A percentile compares a stretch with the other conserved stretches of the same genome.
These are phyloP conservation scores for Diachrysia chrysitis DNA, from an alignment of 2,888 invertebrate species.

Conservation along the genomic window DNA sequence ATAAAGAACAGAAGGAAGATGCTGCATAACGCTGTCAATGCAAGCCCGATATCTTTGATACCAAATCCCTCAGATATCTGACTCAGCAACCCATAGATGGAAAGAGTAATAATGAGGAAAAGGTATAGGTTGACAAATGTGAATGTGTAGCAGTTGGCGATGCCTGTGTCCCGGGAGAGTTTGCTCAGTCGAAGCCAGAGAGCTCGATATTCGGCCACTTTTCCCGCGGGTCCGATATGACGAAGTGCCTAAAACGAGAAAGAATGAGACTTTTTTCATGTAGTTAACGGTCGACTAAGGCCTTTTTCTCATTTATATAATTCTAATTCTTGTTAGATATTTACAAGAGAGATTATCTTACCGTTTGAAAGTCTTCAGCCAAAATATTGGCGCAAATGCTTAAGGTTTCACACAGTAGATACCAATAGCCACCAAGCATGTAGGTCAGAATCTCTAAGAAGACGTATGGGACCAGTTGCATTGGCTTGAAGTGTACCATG, in stretches of 20 bases:
- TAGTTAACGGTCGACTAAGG: not conserved
- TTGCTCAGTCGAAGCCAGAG: constrained; percentile 92
- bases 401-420: constrained; percentile 90
- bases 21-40: constrained; percentile 91
- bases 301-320: too few species aligned
- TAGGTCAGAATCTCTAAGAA: constrained; percentile 92
- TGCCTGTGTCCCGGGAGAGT: constrained; percentile 91
- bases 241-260: constrained; percentile 88
- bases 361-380: constrained; percentile 92
- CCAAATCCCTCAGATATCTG: constrained; percentile 93
- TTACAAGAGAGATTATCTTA: constrained; percentile 54
- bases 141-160: constrained; percentile 91
- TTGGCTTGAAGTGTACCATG: constrained; percentile 91
- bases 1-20: constrained; percentile 92
- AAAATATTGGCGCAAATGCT: constrained; percentile 91
- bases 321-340: too few species aligned
- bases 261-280: not conserved
- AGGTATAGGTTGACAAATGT: constrained; percentile 92
- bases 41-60: constrained; percentile 92
- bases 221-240: constrained; percentile 91
- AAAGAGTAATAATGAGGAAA: constrained; percentile 93
- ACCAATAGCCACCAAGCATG: constrained; percentile 93
- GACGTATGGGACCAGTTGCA: constrained; percentile 92
- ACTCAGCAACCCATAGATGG: constrained; percentile 92
- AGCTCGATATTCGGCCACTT: constrained; percentile 92